Evolutionary conservation across 2,113 vertebrate species (phyloP).

Genomic region (Pygathrix nemaeus): DNA sequence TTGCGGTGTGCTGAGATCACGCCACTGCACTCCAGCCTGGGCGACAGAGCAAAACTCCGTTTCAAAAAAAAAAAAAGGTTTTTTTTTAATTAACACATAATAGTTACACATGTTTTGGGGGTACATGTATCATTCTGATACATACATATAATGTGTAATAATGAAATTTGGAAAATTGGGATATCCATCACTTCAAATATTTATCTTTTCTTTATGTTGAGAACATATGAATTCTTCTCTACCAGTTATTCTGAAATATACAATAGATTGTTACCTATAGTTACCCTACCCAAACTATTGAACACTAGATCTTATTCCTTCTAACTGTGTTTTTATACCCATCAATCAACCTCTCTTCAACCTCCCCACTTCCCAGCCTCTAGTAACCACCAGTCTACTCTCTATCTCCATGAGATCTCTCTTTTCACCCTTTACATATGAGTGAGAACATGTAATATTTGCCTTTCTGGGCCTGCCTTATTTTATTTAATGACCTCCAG

Average conservation of each 20-base stretch:
- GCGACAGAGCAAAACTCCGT: too few species aligned
- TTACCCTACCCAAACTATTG: not conserved
- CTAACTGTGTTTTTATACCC: not conserved
- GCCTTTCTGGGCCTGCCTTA: not conserved
- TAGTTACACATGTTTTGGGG: not conserved
- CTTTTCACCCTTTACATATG: not conserved
- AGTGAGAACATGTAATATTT: not conserved
- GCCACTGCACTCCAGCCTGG: too few species aligned
- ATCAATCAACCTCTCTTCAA: not conserved
- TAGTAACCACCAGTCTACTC: not conserved
- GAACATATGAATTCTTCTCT: not conserved
- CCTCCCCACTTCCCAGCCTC: not conserved
- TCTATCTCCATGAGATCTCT: not conserved
- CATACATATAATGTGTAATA: not conserved
- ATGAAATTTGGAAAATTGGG: not conserved
- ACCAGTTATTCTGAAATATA: not conserved
- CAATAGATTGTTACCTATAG: not conserved
- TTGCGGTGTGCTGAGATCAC: too few species aligned
- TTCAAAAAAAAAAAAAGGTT: too few species aligned
- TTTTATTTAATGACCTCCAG: not conserved
- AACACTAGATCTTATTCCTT: not conserved
- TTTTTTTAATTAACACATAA: not conserved
- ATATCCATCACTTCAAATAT: not conserved
- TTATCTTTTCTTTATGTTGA: not conserved
- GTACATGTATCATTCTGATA: not conserved